Evolutionary conservation across 2,113 vertebrate species (phyloP), one percentile per base, ranked within the genome.

Genomic region (Dermatemys mawii): DNA sequence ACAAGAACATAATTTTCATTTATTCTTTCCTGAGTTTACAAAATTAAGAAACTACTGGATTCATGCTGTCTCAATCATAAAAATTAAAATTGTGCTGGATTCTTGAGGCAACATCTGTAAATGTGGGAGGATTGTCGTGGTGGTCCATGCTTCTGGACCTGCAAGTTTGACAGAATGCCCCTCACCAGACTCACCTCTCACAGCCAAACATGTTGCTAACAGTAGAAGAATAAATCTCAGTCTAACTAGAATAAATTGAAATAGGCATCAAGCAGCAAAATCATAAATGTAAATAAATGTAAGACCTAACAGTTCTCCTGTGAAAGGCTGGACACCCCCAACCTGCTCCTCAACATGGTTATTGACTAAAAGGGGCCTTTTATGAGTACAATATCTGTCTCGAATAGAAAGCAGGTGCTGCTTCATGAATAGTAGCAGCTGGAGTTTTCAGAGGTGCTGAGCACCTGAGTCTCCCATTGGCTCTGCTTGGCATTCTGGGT

Each of bases 121-220:
- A 13, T 81, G 89, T 83, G 84, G n/a, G 16, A 26, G 50, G 60
- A 35, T 11, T 1, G 0, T 41, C 88, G 55, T 80, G 73, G 60
- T 79, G 75, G 55, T 57, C 55, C 44, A 79, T 51, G 63, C 6
- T n/a, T 73, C 70, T 41, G 21, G 19, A 22, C 12, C 22, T 41
- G 38, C n/a, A 54, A 19, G 24, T 78, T 19, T 57, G 44, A 50
- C 9, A 49, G 3, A 53, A 35, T n/a, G 11, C 19, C 8, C 24
- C 50, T 54, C 48, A 41, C 92, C 41, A 67, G 81, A 73, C 38
- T 76, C 11, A 3, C 8, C 3, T 44, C 67, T 88, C 41, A 11
- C 57, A 75, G 81, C 6, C 49, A 49, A 44, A 63, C 0, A 0
- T 83, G 9, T 11, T 54, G 29, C n/a, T 87, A 4, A 14, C 2